phyloP scores from a whole-genome alignment of 2,797 vertebrate genomes.

The Cottoperca gobio region DNA sequence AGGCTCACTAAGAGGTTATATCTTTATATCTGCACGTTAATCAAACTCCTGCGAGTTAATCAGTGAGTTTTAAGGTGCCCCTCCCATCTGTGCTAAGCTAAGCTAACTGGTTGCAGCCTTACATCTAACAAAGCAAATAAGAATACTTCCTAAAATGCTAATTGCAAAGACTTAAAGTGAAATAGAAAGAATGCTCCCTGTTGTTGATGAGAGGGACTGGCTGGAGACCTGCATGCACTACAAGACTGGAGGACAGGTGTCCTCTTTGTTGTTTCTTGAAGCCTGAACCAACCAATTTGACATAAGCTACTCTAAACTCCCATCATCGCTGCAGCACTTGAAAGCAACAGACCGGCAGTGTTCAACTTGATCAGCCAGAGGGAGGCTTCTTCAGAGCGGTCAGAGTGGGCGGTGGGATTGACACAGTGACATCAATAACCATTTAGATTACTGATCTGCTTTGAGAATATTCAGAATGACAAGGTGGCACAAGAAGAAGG shows the following conservation, averaged over 20 bases:
- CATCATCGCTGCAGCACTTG: constrained; percentile 36
- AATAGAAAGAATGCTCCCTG: neutral
- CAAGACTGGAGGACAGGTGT: neutral
- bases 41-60: no score
- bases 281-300: constrained; percentile 60
- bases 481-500: constrained; percentile 32
- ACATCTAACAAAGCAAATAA: neutral
- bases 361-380: constrained; percentile 40
- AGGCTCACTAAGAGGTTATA: neutral
- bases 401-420: constrained; percentile 5
- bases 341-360: constrained; percentile 43
- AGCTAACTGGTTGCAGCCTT: no score
- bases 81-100: no score
- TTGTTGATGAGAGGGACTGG: neutral
- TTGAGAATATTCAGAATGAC: constrained; percentile 45
- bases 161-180: constrained; percentile 4
- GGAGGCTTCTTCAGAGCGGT: constrained; percentile 27
- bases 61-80: no score
- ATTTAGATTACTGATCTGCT: constrained; percentile 46
- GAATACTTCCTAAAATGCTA: neutral
- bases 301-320: constrained; percentile 43
- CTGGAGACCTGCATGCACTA: neutral
- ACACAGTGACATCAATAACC: constrained; percentile 48
- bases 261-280: constrained; percentile 28
- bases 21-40: no score